Evolutionary conservation across 2,113 vertebrate genomes (phyloP).

Genomic region (Capricornis sumatraensis): DNA sequence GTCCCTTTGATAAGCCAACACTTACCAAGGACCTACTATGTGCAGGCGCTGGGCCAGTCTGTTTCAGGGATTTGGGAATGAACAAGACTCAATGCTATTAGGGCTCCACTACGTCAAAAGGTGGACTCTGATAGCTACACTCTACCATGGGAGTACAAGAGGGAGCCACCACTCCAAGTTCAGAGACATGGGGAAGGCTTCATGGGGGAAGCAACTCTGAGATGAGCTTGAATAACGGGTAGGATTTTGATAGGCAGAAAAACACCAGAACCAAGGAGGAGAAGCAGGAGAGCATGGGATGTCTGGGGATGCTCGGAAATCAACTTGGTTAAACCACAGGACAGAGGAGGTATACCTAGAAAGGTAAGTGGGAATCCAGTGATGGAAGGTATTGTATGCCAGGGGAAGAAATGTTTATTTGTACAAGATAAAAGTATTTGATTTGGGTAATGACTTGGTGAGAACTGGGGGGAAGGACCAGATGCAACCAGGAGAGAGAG

Average conservation of each 20-base stretch:
- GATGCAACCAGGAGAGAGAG: background rate
- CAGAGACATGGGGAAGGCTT: background rate
- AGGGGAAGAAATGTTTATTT: background rate
- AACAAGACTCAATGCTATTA: background rate
- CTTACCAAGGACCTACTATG: background rate
- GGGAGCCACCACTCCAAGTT: background rate
- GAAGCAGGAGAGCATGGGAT: background rate
- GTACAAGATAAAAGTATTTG: background rate
- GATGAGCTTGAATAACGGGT: background rate
- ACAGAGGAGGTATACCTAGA: background rate
- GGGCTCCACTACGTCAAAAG: background rate
- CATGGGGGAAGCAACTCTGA: background rate
- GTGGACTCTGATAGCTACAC: background rate
- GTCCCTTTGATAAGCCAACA: background rate
- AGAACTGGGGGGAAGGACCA: background rate
- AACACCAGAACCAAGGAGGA: background rate
- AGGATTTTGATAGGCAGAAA: background rate
- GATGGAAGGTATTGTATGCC: background rate
- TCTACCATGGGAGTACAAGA: background rate
- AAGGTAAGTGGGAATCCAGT: background rate
- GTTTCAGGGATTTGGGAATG: background rate
- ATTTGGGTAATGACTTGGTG: background rate
- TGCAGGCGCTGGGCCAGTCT: background rate
- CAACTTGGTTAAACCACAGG: background rate
- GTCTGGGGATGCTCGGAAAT: background rate